Conservation (phyloP, 2,113 vertebrate genomes). For the Carettochelys insculpta region DNA sequence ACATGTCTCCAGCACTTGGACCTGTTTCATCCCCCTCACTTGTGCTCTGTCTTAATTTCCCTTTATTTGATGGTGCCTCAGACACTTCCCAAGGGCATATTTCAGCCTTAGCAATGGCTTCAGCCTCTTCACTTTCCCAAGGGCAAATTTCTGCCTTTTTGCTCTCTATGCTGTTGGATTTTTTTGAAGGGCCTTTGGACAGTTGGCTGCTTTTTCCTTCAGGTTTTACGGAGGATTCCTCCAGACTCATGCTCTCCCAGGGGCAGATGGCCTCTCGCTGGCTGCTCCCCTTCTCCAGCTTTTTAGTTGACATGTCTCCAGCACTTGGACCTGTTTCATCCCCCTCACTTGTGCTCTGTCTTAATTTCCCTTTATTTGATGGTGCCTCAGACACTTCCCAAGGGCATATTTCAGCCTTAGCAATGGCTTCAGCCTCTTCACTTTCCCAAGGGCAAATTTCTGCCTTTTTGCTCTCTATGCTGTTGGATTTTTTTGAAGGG, state of each 20-base stretch:
- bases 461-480: background rate
- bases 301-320: background rate
- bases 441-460: conserved; percentile 69
- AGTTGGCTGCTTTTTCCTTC: background rate
- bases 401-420: conserved; percentile 69
- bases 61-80: background rate
- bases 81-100: conserved; percentile 71
- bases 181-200: background rate
- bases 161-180: background rate
- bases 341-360: background rate
- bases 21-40: background rate
- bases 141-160: conserved; percentile 59
- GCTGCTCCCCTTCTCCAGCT: background rate
- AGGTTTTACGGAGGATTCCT: background rate
- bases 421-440: conserved; percentile 15
- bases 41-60: background rate
- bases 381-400: conserved; percentile 48
- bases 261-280: background rate
- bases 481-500: background rate
- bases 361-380: background rate
- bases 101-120: conserved; percentile 50
- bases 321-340: background rate
- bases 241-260: background rate
- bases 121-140: conserved; percentile 50
- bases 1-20: background rate